These are phyloP conservation scores for Pristionchus entomophagus DNA, from an alignment of 2,888 invertebrate genomes.

Conservation along the genomic window DNA sequence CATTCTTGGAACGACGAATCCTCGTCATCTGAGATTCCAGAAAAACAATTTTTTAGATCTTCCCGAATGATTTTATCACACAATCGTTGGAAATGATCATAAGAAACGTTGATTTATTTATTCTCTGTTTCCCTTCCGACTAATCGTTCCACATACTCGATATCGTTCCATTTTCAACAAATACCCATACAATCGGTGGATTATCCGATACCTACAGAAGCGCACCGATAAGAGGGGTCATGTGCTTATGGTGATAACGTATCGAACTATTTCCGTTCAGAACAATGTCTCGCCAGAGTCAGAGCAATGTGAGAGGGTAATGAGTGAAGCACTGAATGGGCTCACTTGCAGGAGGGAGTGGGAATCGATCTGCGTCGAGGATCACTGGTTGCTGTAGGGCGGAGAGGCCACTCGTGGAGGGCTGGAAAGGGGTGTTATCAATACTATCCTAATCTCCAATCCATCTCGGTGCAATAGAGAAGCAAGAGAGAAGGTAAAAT, in stretches of 20 bases:
- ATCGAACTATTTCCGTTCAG: background rate
- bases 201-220: no score
- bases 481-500: no score
- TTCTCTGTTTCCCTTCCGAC: background rate
- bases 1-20: background rate
- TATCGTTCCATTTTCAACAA: background rate
- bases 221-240: no score
- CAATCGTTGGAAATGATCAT: background rate
- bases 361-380: slow-evolving; percentile 7
- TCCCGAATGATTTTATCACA: no score
- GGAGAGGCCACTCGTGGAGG: background rate
- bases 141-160: background rate
- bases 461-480: no score
- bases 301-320: no score
- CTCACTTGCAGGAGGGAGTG: no score
- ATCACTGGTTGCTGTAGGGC: background rate
- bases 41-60: no score
- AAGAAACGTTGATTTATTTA: background rate
- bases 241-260: no score
- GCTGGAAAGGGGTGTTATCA: background rate
- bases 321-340: no score
- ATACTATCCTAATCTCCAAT: no score
- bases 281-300: background rate
- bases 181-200: no score
- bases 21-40: background rate